A percentile compares a stretch with the other conserved stretches of the same genome.
These are phyloP conservation scores for Lepisosteus osseus DNA, from an alignment of 2,113 vertebrate species.

Conservation along the genomic window DNA sequence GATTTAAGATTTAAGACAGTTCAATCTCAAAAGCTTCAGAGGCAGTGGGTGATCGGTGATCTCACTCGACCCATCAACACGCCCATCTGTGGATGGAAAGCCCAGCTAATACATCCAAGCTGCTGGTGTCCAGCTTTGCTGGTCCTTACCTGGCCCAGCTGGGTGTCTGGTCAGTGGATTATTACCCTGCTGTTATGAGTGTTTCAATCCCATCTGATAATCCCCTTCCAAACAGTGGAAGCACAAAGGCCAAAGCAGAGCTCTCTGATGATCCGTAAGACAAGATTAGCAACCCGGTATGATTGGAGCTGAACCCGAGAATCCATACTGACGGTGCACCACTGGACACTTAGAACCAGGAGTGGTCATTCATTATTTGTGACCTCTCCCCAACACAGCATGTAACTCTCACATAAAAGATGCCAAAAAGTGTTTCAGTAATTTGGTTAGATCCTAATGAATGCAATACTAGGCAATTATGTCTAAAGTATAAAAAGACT, in stretches of 20 bases:
- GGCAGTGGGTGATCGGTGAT: slow-evolving; percentile 53
- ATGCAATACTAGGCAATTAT: no score
- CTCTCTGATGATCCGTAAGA: slow-evolving; percentile 51
- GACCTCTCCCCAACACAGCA: no score
- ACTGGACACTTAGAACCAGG: no score
- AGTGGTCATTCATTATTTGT: no score
- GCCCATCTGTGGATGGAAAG: slow-evolving; percentile 50
- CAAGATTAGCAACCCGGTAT: slow-evolving; percentile 55
- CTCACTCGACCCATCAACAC: slow-evolving; percentile 50
- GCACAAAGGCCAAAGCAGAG: slow-evolving; percentile 45
- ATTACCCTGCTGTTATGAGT: slow-evolving; percentile 44
- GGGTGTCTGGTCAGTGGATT: slow-evolving; percentile 42
- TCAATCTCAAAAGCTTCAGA: slow-evolving; percentile 53
- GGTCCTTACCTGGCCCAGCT: slow-evolving; percentile 52
- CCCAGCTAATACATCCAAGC: slow-evolving; percentile 37
- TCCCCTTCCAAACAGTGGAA: slow-evolving; percentile 48
- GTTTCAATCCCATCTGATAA: slow-evolving; percentile 47
- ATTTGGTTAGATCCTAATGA: no score
- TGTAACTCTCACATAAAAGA: no score
- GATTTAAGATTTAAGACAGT: slow-evolving; percentile 66
- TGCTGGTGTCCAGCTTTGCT: slow-evolving; percentile 38
- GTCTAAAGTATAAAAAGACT: no score
- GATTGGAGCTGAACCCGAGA: slow-evolving; percentile 13
- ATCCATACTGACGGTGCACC: background rate
- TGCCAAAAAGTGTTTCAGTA: no score